Evolutionary conservation across 2,113 vertebrate species (phyloP), one percentile per base, ranked within the genome.

Genomic region (Halcyon malimbica): DNA sequence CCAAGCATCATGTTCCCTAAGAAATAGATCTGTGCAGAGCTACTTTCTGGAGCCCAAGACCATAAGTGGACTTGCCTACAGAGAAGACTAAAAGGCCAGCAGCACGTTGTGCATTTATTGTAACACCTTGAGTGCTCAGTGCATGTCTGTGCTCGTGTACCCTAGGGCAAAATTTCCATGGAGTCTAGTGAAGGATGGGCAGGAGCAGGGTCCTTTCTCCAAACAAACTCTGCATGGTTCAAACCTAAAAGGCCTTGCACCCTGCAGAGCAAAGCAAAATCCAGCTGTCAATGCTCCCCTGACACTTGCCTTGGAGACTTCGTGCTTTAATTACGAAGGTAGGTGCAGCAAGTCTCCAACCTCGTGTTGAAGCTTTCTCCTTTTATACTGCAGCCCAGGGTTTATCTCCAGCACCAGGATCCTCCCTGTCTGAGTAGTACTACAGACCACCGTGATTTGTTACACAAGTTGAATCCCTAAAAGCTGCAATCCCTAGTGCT

Each of bases 181-280:
- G 33, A 37, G 13, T 17, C 16, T 44, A 14, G 12, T 46, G 29
- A 73, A 18, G 12, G 39, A 25, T 63, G 10, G 8, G 8, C 26
- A 46, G 13, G 24, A 67, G 13, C 21, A 41, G 18, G 5, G 12
- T 25, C 7, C 41, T 24, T 68, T 73, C 26, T 57, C 16, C 31
- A 86, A 44, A 59, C 9, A 21, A 77, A 50, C 39, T 17, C 17
- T 2, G 0, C 2, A 0, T 39, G 18, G n/a, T 31, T 19, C 59
- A 59, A 59, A 33, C 13, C 20, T 74, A 63, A 86, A 50, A 60
- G 26, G 48, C 24, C 41, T 10, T 75, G 24, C 41, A 25, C 20
- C 24, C 46, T 1, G 18, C 31, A 67, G 68, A 84, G 13, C 16
- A 67, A 67, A 79, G 57, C 12, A 80, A 83, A 39, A 70, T 59